Base-by-base conservation (phyloP, 2,113 vertebrate genomes). In the Oxyruncus cristatus region DNA sequence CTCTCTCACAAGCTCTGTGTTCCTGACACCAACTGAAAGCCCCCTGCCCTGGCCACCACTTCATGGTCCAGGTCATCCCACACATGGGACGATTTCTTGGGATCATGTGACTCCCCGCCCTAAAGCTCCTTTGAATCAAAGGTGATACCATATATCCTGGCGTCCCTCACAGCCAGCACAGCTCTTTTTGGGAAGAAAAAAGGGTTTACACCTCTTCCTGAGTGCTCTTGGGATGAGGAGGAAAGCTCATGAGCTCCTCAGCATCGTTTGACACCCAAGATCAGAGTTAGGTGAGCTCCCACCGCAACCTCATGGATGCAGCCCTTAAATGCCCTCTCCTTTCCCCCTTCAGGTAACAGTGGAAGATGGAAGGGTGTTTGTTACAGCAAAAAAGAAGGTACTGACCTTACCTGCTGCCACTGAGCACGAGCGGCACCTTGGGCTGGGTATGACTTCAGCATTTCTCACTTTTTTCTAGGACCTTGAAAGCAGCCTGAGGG, bases 311-410 rank as follows among this genome's bases (percentile, higher is more conserved):
- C 28, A 28, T 1, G 37, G 35, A n/a, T 4, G 7, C 67, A 76
- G 67, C 39, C 8, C 27, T 59, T 32, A 33, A 32, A 52, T 3
- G 2, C 1, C 2, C 44, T 87, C 47, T 88, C 14, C 52, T 84
- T 85, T 85, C 24, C 18, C 55, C 85, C 72, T 62, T 32, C 96
- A 99, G 99, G 98, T 99, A 14, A 98, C 95, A 44, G 97, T 99
- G 76, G 82, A 98, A 77, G 93, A 98, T 4, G 98, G 98, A 56
- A 98, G 98, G 50, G 98, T 99, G 59, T 98, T 98, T 24, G 92
- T 99, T 73, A 98, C 98, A 33, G 95, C 98, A 75, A 95, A 95
- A 87, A 98, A 95, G 94, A 98, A 98, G 96, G 99, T 99, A 97
- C 89, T 95, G 67, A 32, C 63, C 83, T 50, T 30, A 65, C 35